Evolutionary conservation across 2,113 vertebrate species (phyloP).

Genomic region (Bubo scandiacus): DNA sequence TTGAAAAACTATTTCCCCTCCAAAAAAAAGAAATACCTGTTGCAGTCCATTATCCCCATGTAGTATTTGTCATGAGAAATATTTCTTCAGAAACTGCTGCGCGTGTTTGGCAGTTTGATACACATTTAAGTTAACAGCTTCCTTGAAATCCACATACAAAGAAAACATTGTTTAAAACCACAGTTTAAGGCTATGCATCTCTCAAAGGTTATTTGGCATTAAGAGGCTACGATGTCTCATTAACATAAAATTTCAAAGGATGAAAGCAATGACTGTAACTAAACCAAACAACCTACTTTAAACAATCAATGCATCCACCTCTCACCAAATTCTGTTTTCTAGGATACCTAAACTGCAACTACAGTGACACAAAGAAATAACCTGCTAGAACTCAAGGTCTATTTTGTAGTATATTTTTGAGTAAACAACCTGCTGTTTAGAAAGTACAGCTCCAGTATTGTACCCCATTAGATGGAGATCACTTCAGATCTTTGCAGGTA

Average conservation of each 20-base stretch:
- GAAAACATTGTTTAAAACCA: neutral
- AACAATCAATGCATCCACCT: neutral
- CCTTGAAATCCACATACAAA: neutral
- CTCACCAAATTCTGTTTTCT: neutral
- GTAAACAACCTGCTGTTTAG: neutral
- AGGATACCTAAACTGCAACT: neutral
- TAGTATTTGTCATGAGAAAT: neutral
- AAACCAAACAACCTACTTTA: neutral
- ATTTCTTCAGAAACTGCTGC: neutral
- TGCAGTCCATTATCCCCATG: neutral
- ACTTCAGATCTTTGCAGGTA: neutral
- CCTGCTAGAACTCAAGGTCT: neutral
- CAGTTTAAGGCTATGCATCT: neutral
- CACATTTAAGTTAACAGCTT: neutral
- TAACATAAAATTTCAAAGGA: neutral
- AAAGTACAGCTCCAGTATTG: neutral
- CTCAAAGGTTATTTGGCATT: neutral
- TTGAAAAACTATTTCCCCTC: neutral
- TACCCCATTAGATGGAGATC: accelerated
- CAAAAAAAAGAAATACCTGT: neutral
- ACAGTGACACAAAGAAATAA: neutral
- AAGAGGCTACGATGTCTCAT: neutral
- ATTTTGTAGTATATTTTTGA: neutral
- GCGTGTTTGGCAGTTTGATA: neutral
- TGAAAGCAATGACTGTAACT: neutral